Conservation (phyloP, 1,140 invertebrate species). For the Caenorhabditis latens region DNA sequence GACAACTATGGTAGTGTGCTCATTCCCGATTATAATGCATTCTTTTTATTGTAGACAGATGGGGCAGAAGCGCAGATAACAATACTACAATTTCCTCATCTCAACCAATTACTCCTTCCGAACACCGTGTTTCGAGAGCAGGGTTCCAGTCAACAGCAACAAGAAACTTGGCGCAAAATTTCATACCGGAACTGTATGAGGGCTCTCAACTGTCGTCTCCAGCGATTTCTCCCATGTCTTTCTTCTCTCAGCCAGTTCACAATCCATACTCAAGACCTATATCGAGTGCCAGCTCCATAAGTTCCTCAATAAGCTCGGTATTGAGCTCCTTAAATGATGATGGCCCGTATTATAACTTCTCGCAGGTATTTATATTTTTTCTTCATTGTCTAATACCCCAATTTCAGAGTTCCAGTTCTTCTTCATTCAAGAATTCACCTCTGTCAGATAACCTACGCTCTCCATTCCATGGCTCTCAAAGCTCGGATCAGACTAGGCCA, state of each 20-base stretch:
- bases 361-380: not conserved
- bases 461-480: not conserved
- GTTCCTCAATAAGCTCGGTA: conserved; percentile 3
- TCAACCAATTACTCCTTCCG: not conserved
- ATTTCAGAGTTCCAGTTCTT: not conserved
- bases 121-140: not conserved
- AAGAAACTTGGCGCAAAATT: not conserved
- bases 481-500: not conserved
- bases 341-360: not conserved
- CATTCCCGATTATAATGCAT: no score
- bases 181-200: not conserved
- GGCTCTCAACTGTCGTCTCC: not conserved
- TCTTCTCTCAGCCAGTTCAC: conserved; percentile 6
- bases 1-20: not conserved
- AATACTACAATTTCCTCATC: not conserved
- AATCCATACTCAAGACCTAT: conserved; percentile 1
- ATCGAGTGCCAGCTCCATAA: not conserved
- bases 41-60: not conserved
- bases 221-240: not conserved
- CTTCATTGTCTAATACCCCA: not conserved
- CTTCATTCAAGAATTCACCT: not conserved
- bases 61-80: not conserved
- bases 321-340: not conserved
- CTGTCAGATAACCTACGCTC: not conserved
- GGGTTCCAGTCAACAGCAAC: not conserved